Conservation (phyloP, 2,113 vertebrate species). For the Prolemur simus region DNA sequence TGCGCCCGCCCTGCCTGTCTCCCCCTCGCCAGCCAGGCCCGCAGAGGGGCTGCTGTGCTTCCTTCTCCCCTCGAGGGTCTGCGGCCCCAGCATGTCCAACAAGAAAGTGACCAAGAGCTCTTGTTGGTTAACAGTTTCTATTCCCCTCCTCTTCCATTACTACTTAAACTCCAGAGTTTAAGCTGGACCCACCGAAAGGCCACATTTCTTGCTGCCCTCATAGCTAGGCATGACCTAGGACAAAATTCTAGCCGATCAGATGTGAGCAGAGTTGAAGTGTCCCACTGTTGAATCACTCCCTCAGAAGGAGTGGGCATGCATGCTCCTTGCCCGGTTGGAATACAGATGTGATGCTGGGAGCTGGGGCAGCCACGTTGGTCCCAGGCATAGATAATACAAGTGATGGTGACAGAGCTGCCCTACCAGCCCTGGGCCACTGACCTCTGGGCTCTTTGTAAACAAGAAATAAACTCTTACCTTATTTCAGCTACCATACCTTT, state of each 20-base stretch:
- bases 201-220: background rate
- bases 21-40: rapidly evolving
- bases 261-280: background rate
- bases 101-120: background rate
- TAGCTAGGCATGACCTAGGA: background rate
- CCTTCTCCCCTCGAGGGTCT: background rate
- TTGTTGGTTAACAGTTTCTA: rapidly evolving
- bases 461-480: background rate
- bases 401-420: background rate
- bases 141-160: background rate
- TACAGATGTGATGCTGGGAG: background rate
- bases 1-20: rapidly evolving
- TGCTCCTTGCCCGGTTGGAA: background rate
- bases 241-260: background rate
- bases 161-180: background rate
- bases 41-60: background rate
- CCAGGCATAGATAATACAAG: background rate
- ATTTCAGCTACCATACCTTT: background rate
- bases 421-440: too few relatives aligned
- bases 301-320: background rate
- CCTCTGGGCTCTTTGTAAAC: background rate
- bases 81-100: too few relatives aligned
- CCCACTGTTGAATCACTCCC: background rate
- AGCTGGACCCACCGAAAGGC: background rate
- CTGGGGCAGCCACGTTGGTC: background rate